Base-by-base conservation (phyloP, 2,113 vertebrate genomes). In the Nesospiza acunhae region DNA sequence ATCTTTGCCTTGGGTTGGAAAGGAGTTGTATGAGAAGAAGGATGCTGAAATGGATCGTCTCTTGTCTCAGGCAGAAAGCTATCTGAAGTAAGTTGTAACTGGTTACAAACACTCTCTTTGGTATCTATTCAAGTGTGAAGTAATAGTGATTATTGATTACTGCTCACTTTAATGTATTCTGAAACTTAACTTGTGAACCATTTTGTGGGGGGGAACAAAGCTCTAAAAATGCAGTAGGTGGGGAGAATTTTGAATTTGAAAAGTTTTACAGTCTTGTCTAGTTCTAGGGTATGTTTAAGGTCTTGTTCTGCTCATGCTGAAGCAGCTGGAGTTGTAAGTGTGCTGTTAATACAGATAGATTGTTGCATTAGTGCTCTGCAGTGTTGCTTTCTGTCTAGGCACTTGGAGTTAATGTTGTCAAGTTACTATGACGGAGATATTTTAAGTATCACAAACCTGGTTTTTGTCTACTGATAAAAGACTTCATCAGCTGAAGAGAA, bases 1-100 rank as follows among this genome's bases (percentile, higher is more conserved):
- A 7, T 99, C 99, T 81, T 97, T 99, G 91, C 99, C 99, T 68
- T 99, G 99, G 99, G 99, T 99, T 75, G 99, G 99, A 16, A 99
- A 99, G 95, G 99, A 99, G 83, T 97, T 99, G 7, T 99, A 99
- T 33, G 99, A 99, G 96, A 99, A 99, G 97, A 99, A 99, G 96
- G 99, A 99, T 42, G 99, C 99, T 30, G 99, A 99, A 87, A 99
- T 99, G 98, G 99, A 99, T 85, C 98, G 99, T 12, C 98, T 99
- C 26, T 98, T 99, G 77, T 98, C 98, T 95, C 99, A 98, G 96
- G 98, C 99, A 27, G 99, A 99, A 97, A 99, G 97, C 92, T 99
- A 99, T 93, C 97, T 99, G 64, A 99, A 99, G 99, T 99, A 98
- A 95, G 99, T 35, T 77, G 35, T 52, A 69, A 64, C 11, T 63